Evolutionary conservation across 2,888 invertebrate genomes (phyloP).

Genomic region (Hirtodrosophila cameraria): DNA sequence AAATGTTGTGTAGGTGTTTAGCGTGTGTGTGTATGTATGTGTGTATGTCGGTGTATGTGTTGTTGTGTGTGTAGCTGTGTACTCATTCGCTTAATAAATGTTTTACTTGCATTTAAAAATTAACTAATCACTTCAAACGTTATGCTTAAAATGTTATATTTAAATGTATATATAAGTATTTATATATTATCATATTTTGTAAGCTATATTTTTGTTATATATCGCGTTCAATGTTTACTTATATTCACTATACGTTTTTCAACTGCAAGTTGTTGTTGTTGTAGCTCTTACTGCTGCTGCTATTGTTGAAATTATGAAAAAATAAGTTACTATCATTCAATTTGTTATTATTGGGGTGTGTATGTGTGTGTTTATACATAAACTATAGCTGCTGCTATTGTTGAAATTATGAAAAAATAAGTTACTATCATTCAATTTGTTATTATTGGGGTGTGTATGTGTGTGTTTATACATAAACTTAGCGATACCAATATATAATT

Average conservation of each 20-base stretch:
- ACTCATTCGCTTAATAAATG: constrained; percentile 47
- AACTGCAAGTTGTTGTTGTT: constrained; percentile 37
- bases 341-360: constrained; percentile 59
- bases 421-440: constrained; percentile 65
- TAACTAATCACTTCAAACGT: constrained; percentile 68
- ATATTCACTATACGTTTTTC: constrained; percentile 18
- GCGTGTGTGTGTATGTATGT: constrained; percentile 32
- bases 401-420: constrained; percentile 65
- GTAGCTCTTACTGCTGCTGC: constrained; percentile 23
- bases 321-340: constrained; percentile 72
- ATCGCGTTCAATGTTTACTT: constrained; percentile 31
- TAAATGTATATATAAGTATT: constrained; percentile 60
- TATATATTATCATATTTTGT: constrained; percentile 59
- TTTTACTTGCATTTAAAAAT: constrained; percentile 67
- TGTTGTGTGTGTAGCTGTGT: constrained; percentile 31
- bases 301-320: constrained; percentile 52
- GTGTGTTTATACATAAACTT: too few species aligned
- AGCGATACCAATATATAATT: constrained; percentile 52
- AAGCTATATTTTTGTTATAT: constrained; percentile 45
- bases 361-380: too few species aligned
- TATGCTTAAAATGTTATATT: constrained; percentile 59
- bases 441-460: constrained; percentile 61
- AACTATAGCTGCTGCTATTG: constrained; percentile 28
- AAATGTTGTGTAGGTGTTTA: constrained; percentile 18
- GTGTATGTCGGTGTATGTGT: constrained; percentile 30